Percentiles rank a stretch among this genome's conserved stretches.
These are phyloP conservation scores for Adoxophyes honmai DNA, from an alignment of 1,140 invertebrate species.

Conservation along the genomic window DNA sequence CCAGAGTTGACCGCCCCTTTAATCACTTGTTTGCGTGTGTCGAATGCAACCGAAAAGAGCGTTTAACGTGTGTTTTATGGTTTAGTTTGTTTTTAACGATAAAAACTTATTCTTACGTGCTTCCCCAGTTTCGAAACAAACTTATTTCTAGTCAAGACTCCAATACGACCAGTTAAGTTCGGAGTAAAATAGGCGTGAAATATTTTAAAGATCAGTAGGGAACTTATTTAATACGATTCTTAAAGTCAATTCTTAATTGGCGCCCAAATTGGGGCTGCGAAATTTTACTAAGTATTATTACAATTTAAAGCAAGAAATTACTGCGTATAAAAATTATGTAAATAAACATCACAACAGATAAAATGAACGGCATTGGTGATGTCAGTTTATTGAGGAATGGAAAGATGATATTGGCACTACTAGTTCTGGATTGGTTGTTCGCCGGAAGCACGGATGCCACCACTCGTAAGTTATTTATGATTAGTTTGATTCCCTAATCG, in stretches of 20 bases:
- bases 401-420: slow-evolving; percentile 48
- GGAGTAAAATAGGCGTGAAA: too few species aligned
- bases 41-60: slow-evolving; percentile 50
- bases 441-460: slow-evolving; percentile 52
- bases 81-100: slow-evolving; percentile 17
- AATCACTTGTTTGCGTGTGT: slow-evolving; percentile 68
- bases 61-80: slow-evolving; percentile 54
- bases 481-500: too few species aligned
- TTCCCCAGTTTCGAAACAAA: background rate
- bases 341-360: background rate
- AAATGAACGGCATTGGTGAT: slow-evolving; percentile 28
- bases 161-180: too few species aligned
- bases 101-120: slow-evolving; percentile 5
- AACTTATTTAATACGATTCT: too few species aligned
- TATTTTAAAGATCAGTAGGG: too few species aligned
- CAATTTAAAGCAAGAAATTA: background rate
- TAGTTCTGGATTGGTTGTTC: slow-evolving; percentile 61
- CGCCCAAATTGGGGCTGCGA: slow-evolving; percentile 31
- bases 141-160: too few species aligned
- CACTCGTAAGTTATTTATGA: slow-evolving; percentile 45
- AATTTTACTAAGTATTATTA: background rate
- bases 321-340: background rate
- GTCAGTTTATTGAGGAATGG: slow-evolving; percentile 35
- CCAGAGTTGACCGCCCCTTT: slow-evolving; percentile 44
- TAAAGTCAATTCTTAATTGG: slow-evolving; percentile 18